Evolutionary conservation across 2,797 vertebrate genomes (phyloP).

Genomic region (Rhinichthys osculus): DNA sequence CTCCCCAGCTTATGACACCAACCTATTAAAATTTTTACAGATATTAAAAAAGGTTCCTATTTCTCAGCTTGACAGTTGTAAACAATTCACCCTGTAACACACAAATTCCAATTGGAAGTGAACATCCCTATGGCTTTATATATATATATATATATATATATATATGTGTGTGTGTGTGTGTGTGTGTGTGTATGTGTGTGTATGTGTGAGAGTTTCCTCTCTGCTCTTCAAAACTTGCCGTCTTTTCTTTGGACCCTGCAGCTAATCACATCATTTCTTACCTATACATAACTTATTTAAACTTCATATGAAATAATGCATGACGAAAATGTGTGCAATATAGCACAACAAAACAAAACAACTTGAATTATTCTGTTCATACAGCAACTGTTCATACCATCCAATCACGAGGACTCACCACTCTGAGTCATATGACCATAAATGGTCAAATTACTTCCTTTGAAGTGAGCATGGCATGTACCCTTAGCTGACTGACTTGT

Average conservation of each 20-base stretch:
- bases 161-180: not conserved
- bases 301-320: not conserved
- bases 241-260: not conserved
- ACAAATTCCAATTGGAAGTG: not conserved
- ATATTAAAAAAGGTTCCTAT: not conserved
- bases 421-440: not conserved
- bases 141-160: not conserved
- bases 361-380: not conserved
- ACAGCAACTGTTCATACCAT: not conserved
- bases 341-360: not conserved
- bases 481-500: not conserved
- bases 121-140: not conserved
- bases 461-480: not conserved
- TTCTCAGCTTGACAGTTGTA: not conserved
- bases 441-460: not conserved
- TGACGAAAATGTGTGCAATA: not conserved
- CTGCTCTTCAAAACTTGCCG: not conserved
- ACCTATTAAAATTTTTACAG: slow-evolving; percentile 51
- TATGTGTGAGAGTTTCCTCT: not conserved
- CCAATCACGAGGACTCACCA: not conserved
- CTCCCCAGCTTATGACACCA: slow-evolving; percentile 64
- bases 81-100: not conserved
- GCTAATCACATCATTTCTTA: not conserved
- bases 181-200: not conserved
- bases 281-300: not conserved